Conservation (phyloP, 2,113 vertebrate genomes). For the Hyperopisus bebe region DNA sequence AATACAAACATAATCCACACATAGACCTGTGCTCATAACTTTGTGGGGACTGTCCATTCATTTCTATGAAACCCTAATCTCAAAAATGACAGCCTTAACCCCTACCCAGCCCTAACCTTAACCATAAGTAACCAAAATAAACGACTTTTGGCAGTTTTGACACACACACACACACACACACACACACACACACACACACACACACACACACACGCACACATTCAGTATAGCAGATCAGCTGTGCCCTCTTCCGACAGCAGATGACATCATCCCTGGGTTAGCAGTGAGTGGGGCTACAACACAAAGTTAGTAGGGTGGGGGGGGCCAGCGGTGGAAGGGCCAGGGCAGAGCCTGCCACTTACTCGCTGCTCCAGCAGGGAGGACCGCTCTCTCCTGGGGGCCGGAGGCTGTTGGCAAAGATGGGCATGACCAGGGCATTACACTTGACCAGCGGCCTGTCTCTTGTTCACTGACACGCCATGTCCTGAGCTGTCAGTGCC, state of each 20-base stretch:
- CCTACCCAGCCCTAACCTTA: too few relatives aligned
- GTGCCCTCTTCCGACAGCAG: slow-evolving; percentile 16
- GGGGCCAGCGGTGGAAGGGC: neutral
- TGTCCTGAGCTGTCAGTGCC: neutral
- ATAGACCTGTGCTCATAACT: too few relatives aligned
- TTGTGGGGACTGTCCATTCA: too few relatives aligned
- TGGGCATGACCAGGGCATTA: slow-evolving; percentile 12
- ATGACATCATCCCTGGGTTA: slow-evolving; percentile 1
- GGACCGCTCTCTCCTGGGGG: slow-evolving; percentile 40
- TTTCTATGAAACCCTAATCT: too few relatives aligned
- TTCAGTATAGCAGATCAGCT: slow-evolving; percentile 16
- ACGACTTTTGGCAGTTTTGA: too few relatives aligned
- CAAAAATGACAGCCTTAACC: too few relatives aligned
- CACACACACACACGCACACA: neutral
- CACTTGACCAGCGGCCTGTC: neutral
- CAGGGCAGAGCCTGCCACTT: slow-evolving; percentile 19
- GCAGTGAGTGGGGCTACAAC: neutral
- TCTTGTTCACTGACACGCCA: neutral
- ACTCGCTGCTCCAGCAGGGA: slow-evolving; percentile 28
- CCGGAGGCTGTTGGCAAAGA: slow-evolving; percentile 38
- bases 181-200: neutral
- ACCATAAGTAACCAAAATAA: too few relatives aligned
- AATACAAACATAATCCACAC: too few relatives aligned
- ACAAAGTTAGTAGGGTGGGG: slow-evolving; percentile 2
- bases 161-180: neutral